These are phyloP conservation scores for Orchestia grillus DNA, from an alignment of 1,140 invertebrate species.

Conservation along the genomic window DNA sequence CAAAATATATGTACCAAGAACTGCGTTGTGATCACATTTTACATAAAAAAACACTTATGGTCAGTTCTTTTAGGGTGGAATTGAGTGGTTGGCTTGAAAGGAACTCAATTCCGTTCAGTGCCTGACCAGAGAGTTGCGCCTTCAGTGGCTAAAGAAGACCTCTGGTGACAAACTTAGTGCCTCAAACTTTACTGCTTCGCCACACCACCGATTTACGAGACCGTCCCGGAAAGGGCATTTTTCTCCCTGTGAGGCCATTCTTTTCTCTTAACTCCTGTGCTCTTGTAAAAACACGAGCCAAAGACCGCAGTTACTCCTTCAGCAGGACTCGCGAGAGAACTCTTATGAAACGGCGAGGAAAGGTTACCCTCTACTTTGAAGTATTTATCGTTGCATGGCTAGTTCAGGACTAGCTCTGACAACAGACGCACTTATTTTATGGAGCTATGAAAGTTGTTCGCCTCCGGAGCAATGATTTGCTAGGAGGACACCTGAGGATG, in stretches of 20 bases:
- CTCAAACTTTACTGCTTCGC: constrained; percentile 46
- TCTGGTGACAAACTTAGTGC: constrained; percentile 55
- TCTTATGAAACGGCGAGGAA: constrained; percentile 3
- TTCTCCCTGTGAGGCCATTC: constrained; percentile 46
- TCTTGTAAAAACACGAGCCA: constrained; percentile 45
- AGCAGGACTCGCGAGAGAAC: neutral
- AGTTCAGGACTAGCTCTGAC: constrained; percentile 32
- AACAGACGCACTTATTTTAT: constrained; percentile 7
- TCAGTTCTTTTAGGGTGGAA: neutral
- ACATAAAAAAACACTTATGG: neutral
- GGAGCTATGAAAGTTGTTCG: neutral
- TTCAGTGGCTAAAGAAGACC: constrained; percentile 47
- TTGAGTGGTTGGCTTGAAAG: neutral
- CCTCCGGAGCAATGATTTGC: constrained; percentile 11
- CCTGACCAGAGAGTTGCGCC: constrained; percentile 1
- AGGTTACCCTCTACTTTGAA: constrained; percentile 15
- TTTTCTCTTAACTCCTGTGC: constrained; percentile 40
- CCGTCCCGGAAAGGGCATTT: constrained; percentile 50
- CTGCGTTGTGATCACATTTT: neutral
- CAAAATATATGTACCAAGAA: neutral
- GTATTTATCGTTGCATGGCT: constrained; percentile 6
- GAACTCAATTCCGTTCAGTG: neutral
- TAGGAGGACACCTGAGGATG: neutral
- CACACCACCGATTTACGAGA: constrained; percentile 52
- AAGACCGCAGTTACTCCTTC: neutral